Conservation (phyloP, 2,113 vertebrate genomes). For the Erinaceus europaeus region DNA sequence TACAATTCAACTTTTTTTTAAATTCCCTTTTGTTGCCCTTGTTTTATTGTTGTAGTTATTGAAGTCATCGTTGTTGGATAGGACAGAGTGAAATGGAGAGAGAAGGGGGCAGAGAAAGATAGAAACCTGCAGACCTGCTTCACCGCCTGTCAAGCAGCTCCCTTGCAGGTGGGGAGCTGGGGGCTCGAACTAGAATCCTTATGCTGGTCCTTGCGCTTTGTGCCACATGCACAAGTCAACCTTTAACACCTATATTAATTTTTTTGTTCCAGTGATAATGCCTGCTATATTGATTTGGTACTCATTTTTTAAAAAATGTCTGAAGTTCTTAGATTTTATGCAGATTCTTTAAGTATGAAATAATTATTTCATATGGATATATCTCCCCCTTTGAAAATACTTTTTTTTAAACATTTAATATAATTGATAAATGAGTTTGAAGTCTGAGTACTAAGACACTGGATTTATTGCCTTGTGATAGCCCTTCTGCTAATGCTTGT, state of each 20-base stretch:
- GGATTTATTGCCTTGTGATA: not conserved
- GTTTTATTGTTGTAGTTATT: too few species aligned
- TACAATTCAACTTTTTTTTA: not conserved
- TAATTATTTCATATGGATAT: not conserved
- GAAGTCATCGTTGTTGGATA: too few species aligned
- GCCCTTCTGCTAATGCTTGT: not conserved
- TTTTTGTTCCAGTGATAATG: not conserved
- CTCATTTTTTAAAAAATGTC: constrained; percentile 4
- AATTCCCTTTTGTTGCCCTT: too few species aligned
- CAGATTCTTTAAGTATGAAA: not conserved
- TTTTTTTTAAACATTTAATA: constrained; percentile 21
- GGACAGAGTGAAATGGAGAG: too few species aligned
- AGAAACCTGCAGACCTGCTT: too few species aligned
- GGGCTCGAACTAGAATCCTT: too few species aligned
- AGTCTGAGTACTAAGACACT: not conserved
- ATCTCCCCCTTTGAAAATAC: not conserved
- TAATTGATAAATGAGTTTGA: not conserved
- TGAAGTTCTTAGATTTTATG: constrained; percentile 22
- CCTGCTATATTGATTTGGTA: too few species aligned
- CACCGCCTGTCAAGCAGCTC: too few species aligned
- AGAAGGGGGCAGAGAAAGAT: too few species aligned
- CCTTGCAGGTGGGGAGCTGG: too few species aligned
- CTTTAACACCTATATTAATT: not conserved
- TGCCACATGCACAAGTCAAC: too few species aligned
- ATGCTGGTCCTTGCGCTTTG: too few species aligned